Percentiles rank a stretch among this genome's conserved stretches.
Conservation (phyloP, 2,113 vertebrate species). For the Danionella cerebrum region DNA sequence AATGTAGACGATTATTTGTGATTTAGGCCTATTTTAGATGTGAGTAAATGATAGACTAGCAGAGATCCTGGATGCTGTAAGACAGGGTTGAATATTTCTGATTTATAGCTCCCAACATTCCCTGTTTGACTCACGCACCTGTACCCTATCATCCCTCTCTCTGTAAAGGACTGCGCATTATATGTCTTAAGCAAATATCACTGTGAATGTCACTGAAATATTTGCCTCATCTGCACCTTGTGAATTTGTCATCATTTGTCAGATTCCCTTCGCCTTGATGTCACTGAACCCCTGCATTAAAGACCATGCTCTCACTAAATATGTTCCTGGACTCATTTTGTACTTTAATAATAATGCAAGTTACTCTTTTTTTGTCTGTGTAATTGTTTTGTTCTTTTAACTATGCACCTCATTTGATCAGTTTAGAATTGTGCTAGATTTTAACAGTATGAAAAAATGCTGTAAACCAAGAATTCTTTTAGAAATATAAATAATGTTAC, state of each 20-base stretch:
- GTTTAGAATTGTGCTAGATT: no score
- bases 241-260: constrained; percentile 3
- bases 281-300: background rate
- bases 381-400: no score
- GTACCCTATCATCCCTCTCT: no score
- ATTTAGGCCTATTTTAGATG: background rate
- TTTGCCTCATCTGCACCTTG: constrained; percentile 10
- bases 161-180: constrained; percentile 1
- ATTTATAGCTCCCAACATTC: background rate
- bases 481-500: no score
- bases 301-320: background rate
- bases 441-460: no score
- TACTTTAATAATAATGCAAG: background rate
- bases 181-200: constrained; percentile 24
- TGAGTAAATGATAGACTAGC: background rate
- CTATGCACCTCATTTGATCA: no score
- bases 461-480: no score
- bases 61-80: no score
- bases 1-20: background rate
- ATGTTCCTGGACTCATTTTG: background rate
- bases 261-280: background rate
- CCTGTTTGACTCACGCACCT: background rate
- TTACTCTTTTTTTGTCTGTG: no score
- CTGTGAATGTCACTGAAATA: constrained; percentile 30
- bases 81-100: no score